Conservation (phyloP, 2,113 vertebrate species). For the Cacatua alba region DNA sequence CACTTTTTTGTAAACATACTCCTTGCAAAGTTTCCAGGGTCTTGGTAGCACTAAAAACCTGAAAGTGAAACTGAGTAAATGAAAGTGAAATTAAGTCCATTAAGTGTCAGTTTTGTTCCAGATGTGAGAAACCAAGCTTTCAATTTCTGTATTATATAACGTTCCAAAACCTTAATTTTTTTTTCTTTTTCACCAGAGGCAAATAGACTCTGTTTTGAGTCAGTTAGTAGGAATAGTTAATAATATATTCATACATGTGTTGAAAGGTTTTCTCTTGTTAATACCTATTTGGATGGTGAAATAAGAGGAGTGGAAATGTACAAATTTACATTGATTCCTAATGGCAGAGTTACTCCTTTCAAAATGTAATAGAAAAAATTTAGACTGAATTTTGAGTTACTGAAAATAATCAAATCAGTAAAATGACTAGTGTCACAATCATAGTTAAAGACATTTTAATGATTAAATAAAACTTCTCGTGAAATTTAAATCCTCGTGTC, state of each 20-base stretch:
- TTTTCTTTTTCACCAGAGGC: neutral
- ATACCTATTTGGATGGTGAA: neutral
- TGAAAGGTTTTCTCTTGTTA: constrained; percentile 25
- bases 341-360: neutral
- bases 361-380: neutral
- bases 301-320: neutral
- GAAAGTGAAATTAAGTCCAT: constrained; percentile 30
- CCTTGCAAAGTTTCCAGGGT: neutral
- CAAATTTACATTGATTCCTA: neutral
- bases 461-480: neutral
- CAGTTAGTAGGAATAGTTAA: constrained; percentile 40
- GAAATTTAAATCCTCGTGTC: neutral
- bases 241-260: constrained; percentile 2
- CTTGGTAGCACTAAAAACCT: neutral
- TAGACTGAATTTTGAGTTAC: neutral
- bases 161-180: neutral
- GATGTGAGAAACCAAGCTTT: constrained; percentile 12
- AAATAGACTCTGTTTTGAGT: constrained; percentile 14
- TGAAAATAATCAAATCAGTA: neutral
- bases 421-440: neutral
- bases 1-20: neutral
- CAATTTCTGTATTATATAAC: neutral
- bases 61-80: constrained; percentile 31
- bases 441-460: neutral
- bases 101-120: constrained; percentile 7